Evolutionary conservation across 2,888 invertebrate species (phyloP), one percentile per base, ranked within the genome.

Genomic region (Habrosyne pyritoides): DNA sequence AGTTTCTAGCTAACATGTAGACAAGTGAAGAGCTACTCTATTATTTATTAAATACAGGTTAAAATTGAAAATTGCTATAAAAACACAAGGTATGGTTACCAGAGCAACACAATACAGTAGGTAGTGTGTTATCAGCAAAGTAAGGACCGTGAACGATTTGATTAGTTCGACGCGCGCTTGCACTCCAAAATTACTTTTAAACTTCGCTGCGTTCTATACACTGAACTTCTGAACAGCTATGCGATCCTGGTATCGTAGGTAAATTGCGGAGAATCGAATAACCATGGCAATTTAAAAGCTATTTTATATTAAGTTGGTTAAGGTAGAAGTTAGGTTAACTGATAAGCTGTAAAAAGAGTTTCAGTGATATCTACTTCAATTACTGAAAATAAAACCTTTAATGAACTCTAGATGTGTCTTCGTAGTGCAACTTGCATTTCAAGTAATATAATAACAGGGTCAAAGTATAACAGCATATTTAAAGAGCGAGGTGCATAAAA

Each of bases 171-270:
- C 87, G 87, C 88, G 85, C 84, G 87, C 84, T 79, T 88, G 89
- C 87, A 89, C 86, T 87, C 87, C 84, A 81, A 91, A 91, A 91
- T 91, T 91, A 89, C 89, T 90, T 89, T 86, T 68, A 83, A 88
- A 89, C 86, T 87, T 81, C 65, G 67, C 67, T 75, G 75, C 77
- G 66, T 83, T 77, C 81, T 76, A 76, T 79, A 74, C 73, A 76
- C 1, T 21, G 28, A 77, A 84, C 87, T 87, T 79, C 77, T 73
- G 57, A 75, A 63, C 59, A 69, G 78, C 59, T 80, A 76, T 86
- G 81, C 60, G 52, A 66, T 68, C 85, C 83, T 86, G 67, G 81
- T 85, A 81, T 60, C 63, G 57, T 63, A 63, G 70, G 57, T 54
- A 63, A 63, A 67, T 66, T 57, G 51, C 57, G 53, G 28, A 55